Evolutionary conservation across 2,888 invertebrate genomes (phyloP), one percentile per base, ranked within the genome.

Genomic region (Watsonalla cultraria): DNA sequence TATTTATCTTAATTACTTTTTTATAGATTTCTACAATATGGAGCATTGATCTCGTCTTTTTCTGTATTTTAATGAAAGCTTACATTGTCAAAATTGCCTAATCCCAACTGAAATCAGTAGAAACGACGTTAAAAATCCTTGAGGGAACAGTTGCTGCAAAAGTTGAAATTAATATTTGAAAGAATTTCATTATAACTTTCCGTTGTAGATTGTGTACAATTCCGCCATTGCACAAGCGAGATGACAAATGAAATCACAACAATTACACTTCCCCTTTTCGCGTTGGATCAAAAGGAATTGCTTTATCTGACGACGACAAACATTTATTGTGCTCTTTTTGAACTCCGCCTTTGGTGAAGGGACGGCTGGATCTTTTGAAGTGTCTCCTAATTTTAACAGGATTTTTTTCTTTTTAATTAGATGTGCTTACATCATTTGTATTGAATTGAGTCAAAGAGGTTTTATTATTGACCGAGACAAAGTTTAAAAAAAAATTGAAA

Each of bases 231-330:
- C 53, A 65, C 57, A 62, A 58, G 37, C 53, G 61, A 56, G 58
- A 59, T 64, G 68, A 66, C 55, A 68, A 67, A 69, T 62, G 74
- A 69, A 73, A 75, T 72, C 62, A 66, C 66, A 68, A 73, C 72
- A 69, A 72, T 75, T 65, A 72, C 73, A 71, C 62, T 68, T 58
- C 56, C 56, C 53, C 57, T 55, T 54, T 54, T 65, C 52, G 59
- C 15, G 57, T 53, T 50, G 57, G 68, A 68, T 73, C 64, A 67
- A 72, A 71, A 59, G 59, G 64, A 59, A 72, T 65, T 68, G 63
- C 72, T 70, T 65, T 59, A 62, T 62, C 56, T 62, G 51, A 59
- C 57, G 59, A 13, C 49, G 39, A 42, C 56, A 64, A 65, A 63
- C 63, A 53, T 60, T 64, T 59, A 65, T 70, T 70, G 67, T 64